Conservation (phyloP, 2,888 invertebrate species). For the Geotrupes spiniger region DNA sequence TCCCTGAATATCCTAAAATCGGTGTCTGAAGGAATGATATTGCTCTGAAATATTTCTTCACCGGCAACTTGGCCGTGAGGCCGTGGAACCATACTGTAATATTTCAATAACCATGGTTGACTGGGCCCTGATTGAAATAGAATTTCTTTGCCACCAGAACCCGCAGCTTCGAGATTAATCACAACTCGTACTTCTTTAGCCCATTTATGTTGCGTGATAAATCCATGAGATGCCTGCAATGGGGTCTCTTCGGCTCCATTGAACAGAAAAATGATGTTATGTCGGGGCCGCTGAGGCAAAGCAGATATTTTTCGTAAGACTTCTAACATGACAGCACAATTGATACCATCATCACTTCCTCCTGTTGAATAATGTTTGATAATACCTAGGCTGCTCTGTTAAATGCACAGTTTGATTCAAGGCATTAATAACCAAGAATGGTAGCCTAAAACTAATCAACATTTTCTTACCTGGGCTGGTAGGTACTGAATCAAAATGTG, state of each 20-base stretch:
- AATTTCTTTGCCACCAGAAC: constrained; percentile 86
- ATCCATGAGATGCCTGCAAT: constrained; percentile 61
- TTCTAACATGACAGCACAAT: constrained; percentile 69
- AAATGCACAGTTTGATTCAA: no score
- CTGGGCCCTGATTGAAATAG: constrained; percentile 85
- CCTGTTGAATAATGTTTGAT: no score
- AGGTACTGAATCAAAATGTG: constrained; percentile 87
- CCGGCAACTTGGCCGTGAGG: constrained; percentile 58
- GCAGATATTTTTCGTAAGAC: constrained; percentile 57
- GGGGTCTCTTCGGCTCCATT: constrained; percentile 74
- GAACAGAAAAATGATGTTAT: constrained; percentile 67
- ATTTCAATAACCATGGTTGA: constrained; percentile 64
- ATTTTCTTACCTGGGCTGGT: constrained; percentile 72
- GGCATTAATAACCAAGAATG: no score
- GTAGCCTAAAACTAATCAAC: background rate
- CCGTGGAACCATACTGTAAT: constrained; percentile 55
- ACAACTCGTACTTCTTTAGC: constrained; percentile 73
- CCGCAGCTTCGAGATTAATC: constrained; percentile 89
- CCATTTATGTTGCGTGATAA: constrained; percentile 69
- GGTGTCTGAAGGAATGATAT: constrained; percentile 74
- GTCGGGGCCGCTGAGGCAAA: constrained; percentile 48
- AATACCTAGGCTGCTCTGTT: no score
- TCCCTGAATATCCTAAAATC: constrained; percentile 78
- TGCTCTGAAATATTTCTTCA: constrained; percentile 66
- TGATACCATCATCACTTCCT: constrained; percentile 85